phyloP scores from a whole-genome alignment of 2,797 vertebrate genomes.

The Gambelia wislizenii region DNA sequence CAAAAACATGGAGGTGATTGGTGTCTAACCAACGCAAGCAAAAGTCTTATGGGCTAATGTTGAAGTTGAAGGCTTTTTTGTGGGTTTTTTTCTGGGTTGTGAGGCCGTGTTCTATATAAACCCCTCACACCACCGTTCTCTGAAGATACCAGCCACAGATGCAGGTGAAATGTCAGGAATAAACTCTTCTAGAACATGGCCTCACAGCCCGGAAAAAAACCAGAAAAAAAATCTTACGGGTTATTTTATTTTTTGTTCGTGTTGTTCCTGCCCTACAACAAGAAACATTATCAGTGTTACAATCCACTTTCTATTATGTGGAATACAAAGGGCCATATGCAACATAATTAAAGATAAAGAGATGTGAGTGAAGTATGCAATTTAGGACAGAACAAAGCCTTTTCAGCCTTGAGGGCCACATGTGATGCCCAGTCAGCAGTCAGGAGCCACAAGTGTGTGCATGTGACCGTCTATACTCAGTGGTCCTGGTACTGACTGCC shows the following conservation, averaged over 20 bases:
- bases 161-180: too few relatives aligned
- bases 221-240: too few relatives aligned
- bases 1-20: neutral
- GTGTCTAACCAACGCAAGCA: neutral
- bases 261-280: neutral
- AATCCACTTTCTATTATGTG: neutral
- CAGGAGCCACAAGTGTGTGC: neutral
- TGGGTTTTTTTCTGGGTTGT: too few relatives aligned
- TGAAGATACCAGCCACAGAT: too few relatives aligned
- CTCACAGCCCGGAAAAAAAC: too few relatives aligned
- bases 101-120: too few relatives aligned
- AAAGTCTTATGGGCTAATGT: neutral
- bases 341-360: neutral
- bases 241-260: neutral
- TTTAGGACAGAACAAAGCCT: too few relatives aligned
- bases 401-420: neutral
- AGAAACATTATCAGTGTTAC: slow-evolving; percentile 4
- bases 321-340: neutral
- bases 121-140: too few relatives aligned
- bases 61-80: too few relatives aligned
- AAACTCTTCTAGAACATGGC: too few relatives aligned
- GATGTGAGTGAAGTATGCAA: neutral
- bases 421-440: neutral
- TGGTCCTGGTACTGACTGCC: neutral
- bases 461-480: neutral